Evolutionary conservation across 2,797 vertebrate species (phyloP).

Genomic region (Pagetopsis macropterus): DNA sequence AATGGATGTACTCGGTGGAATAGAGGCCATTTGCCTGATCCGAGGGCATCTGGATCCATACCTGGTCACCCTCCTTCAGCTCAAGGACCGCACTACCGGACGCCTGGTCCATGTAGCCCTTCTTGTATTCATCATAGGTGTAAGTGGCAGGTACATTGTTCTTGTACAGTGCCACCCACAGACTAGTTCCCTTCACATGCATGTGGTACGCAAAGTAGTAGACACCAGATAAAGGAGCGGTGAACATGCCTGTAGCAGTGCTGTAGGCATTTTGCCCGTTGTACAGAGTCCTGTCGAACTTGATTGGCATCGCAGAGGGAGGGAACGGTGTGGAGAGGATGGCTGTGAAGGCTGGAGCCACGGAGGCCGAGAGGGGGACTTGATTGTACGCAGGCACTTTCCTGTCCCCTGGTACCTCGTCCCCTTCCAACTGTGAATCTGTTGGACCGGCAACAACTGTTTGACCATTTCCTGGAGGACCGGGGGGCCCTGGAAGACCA

Average conservation of each 20-base stretch:
- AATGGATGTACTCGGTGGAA: slow-evolving; percentile 99
- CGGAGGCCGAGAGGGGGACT: slow-evolving; percentile 88
- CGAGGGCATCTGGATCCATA: slow-evolving; percentile 99
- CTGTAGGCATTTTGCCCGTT: slow-evolving; percentile 97
- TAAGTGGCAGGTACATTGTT: slow-evolving; percentile 99
- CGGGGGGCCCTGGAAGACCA: slow-evolving; percentile 92
- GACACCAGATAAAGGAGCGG: slow-evolving; percentile 92
- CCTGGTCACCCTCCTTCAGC: slow-evolving; percentile 96
- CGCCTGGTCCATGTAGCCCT: slow-evolving; percentile 99
- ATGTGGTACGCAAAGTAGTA: slow-evolving; percentile 99
- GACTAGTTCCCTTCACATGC: slow-evolving; percentile 97
- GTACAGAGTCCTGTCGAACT: slow-evolving; percentile 97
- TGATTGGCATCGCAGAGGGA: slow-evolving; percentile 95
- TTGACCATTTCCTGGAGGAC: slow-evolving; percentile 90
- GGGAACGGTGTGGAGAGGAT: slow-evolving; percentile 96
- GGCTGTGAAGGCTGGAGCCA: slow-evolving; percentile 95
- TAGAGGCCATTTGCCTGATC: slow-evolving; percentile 99
- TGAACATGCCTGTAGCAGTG: slow-evolving; percentile 93
- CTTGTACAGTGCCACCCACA: slow-evolving; percentile 99
- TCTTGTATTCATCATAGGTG: slow-evolving; percentile 99
- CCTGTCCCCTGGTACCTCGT: slow-evolving; percentile 85
- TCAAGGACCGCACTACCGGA: slow-evolving; percentile 97
- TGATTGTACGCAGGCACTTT: slow-evolving; percentile 89
- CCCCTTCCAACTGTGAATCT: slow-evolving; percentile 88
- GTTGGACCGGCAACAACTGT: slow-evolving; percentile 89